A percentile compares a stretch with the other conserved stretches of the same genome.
Conservation (phyloP, 2,888 invertebrate species). For the Ophion slaviceki region DNA sequence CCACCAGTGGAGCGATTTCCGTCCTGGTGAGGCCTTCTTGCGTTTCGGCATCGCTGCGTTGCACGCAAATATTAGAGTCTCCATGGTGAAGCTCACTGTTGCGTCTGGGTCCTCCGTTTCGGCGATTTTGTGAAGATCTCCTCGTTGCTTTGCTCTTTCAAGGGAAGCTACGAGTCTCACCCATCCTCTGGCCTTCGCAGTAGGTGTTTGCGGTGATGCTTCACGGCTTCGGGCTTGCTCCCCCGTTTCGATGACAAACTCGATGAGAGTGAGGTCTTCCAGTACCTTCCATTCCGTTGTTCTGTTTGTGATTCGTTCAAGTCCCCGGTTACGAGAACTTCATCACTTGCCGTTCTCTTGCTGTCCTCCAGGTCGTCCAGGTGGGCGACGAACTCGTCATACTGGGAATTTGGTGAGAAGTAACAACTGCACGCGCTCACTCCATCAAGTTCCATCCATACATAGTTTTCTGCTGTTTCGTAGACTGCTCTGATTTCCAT, state of each 20-base stretch:
- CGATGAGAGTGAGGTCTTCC: conserved; percentile 42
- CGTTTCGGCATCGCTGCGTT: no score
- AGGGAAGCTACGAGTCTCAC: no score
- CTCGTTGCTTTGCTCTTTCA: no score
- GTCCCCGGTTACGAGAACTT: conserved; percentile 51
- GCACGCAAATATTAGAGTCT: no score
- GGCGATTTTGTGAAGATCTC: no score
- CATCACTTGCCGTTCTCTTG: neutral
- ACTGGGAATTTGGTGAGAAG: no score
- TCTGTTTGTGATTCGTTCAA: conserved; percentile 31
- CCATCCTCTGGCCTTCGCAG: conserved; percentile 25
- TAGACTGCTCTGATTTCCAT: conserved; percentile 17
- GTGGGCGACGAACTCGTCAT: no score
- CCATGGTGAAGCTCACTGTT: no score
- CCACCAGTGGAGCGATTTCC: neutral
- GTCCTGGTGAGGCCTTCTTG: neutral
- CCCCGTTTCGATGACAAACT: neutral
- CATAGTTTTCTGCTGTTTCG: conserved; percentile 15
- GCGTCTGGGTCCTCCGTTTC: no score
- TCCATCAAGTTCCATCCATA: conserved; percentile 32
- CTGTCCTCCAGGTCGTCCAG: no score
- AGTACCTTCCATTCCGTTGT: conserved; percentile 27
- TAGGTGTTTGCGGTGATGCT: neutral
- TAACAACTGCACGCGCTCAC: conserved; percentile 55
- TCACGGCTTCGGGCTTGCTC: neutral